phyloP scores from a whole-genome alignment of 2,888 invertebrate genomes.

The Erebia palarica region DNA sequence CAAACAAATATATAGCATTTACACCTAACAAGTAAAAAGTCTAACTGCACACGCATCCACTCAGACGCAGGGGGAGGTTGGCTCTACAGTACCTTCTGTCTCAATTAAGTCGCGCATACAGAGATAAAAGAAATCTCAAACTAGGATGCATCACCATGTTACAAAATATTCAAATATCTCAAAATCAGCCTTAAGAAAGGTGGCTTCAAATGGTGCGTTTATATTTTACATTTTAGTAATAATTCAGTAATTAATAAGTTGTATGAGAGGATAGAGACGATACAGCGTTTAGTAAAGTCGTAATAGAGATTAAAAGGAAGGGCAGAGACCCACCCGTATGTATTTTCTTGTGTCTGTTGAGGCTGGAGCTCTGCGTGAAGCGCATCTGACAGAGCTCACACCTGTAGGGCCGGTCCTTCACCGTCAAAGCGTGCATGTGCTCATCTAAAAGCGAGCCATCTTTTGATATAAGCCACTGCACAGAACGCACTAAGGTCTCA shows the following conservation, averaged over 20 bases:
- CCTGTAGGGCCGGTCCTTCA: constrained; percentile 84
- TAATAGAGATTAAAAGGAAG: constrained; percentile 41
- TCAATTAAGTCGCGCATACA: background rate
- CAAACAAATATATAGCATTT: constrained; percentile 59
- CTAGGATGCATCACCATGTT: background rate
- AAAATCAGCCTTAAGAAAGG: background rate
- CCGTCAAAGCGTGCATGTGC: constrained; percentile 80
- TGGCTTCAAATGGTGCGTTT: background rate
- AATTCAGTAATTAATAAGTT: constrained; percentile 5
- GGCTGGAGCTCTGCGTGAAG: constrained; percentile 88
- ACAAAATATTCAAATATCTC: background rate
- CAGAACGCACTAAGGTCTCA: constrained; percentile 61
- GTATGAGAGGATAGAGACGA: background rate
- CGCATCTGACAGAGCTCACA: constrained; percentile 87
- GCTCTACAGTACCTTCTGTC: constrained; percentile 41
- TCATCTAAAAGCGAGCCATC: constrained; percentile 77
- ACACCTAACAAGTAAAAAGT: constrained; percentile 59
- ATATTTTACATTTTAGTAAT: background rate
- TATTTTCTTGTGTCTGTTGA: constrained; percentile 87
- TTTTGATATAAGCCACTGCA: constrained; percentile 47
- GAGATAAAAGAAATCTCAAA: background rate
- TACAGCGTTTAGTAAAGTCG: constrained; percentile 33
- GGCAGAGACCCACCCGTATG: constrained; percentile 83
- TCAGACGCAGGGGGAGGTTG: constrained; percentile 80
- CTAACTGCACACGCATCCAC: constrained; percentile 64